Evolutionary conservation across 2,888 invertebrate species (phyloP).

Genomic region (Schizaphis graminum): DNA sequence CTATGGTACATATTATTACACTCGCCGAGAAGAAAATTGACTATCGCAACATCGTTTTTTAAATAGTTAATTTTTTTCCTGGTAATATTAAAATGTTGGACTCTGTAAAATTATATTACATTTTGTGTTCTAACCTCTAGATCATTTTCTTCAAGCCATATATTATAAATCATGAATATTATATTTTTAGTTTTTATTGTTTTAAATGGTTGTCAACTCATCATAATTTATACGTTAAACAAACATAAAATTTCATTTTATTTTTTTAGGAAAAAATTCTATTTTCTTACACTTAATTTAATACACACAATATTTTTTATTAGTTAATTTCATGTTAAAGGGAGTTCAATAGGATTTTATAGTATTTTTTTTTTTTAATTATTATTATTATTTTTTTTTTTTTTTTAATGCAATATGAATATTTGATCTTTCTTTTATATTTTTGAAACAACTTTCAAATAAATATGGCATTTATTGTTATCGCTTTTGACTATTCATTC

Average conservation of each 20-base stretch:
- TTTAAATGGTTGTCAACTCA: background rate
- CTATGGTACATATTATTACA: background rate
- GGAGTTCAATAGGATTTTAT: background rate
- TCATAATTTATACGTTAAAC: background rate
- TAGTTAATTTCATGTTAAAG: background rate
- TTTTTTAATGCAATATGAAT: background rate
- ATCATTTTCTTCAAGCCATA: background rate
- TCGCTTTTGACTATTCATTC: background rate
- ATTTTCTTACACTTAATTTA: background rate
- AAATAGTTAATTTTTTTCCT: background rate
- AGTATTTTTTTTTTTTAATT: background rate
- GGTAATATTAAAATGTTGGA: background rate
- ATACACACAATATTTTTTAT: background rate
- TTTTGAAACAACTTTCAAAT: background rate
- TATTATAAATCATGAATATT: background rate
- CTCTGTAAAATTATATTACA: background rate
- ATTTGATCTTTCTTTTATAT: background rate
- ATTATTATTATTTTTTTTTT: background rate
- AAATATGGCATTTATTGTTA: slow-evolving; percentile 3
- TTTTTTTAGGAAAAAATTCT: background rate
- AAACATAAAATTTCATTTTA: background rate
- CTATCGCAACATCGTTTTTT: background rate
- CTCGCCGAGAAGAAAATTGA: background rate
- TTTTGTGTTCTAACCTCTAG: background rate
- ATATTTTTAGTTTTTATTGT: background rate